Conservation (phyloP, 2,113 vertebrate genomes). For the Platycercus adscitus region DNA sequence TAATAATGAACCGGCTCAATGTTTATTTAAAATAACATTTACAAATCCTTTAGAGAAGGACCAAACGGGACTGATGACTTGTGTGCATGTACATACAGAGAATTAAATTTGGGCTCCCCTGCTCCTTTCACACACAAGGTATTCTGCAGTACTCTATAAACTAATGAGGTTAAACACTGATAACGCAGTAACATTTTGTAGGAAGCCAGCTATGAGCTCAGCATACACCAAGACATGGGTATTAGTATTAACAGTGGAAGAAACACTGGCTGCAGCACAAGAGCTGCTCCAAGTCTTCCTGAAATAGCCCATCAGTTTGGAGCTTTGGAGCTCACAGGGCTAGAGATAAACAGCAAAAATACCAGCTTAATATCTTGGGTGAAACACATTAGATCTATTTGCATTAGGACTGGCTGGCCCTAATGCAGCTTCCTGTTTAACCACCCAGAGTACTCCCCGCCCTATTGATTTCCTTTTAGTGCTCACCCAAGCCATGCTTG, state of each 20-base stretch:
- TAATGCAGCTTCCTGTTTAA: neutral
- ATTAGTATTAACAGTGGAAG: neutral
- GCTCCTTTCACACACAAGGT: slow-evolving; percentile 9
- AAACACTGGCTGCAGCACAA: neutral
- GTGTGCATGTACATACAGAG: slow-evolving; percentile 1
- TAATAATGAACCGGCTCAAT: slow-evolving; percentile 74
- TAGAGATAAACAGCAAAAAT: neutral
- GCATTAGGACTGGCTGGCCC: neutral
- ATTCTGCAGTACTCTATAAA: neutral
- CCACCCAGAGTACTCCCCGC: neutral
- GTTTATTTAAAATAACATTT: slow-evolving; percentile 79
- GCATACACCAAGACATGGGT: neutral
- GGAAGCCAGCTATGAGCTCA: slow-evolving; percentile 25
- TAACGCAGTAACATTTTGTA: neutral
- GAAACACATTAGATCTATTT: neutral
- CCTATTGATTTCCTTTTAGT: neutral
- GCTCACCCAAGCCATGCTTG: rapidly evolving
- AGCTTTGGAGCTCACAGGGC: neutral
- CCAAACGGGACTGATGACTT: slow-evolving; percentile 62
- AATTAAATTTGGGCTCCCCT: slow-evolving; percentile 28
- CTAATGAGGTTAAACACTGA: slow-evolving; percentile 28
- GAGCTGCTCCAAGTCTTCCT: neutral
- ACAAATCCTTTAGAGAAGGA: slow-evolving; percentile 73
- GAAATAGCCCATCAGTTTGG: neutral
- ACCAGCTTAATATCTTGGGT: neutral